Base-by-base conservation (phyloP, 30 jellyfish, hydroid and myxozoan genomes). In the Cassiopea andromeda region DNA sequence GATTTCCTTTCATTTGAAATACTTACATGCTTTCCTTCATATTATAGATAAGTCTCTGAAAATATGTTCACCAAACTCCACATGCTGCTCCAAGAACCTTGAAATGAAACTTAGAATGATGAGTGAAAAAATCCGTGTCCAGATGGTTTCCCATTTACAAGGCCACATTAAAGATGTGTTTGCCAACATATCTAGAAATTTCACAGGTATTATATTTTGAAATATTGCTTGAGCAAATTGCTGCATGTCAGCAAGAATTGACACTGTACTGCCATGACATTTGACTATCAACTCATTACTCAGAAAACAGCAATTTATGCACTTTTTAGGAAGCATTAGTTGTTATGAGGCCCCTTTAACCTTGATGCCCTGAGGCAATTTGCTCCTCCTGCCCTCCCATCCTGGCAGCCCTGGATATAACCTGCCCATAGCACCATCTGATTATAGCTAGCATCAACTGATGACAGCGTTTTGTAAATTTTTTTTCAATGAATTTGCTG, bases 61-160 rank as follows among this genome's bases (percentile, higher is more conserved):
- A 70, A 88, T 88, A 18, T 93, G 98, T 66, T 70, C 66, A 15
- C 44, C 83, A 75, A 70, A 82, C 73, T 27, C 16, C 17, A 88
- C 98, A 8, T 93, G 98, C 76, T 93, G 98, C 78, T 81, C 94
- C 54, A 83, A 74, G 46, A n/a, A 46, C 6, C 60, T 91, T 60
- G 98, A 93, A 85, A 67, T 44, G 75, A 88, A 88, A 44, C 80
- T 93, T 19, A 87, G 48, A 14, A 57, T 54, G 54, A 4, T 64
- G 27, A 93, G 98, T 75, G 97, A 93, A 43, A 92, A 71, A 15
- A 46, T 78, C 16, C 88, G 92, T 18, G 80, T 66, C 12, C 38
- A 54, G 13, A 48, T 92, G 82, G 78, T 78, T 43, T 64, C 87
- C 12, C 85, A 70, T 13, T 64, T 85, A 18, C 92, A 92, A 38